Percentiles rank a stretch among this genome's conserved stretches.
Evolutionary conservation across 2,888 invertebrate species (phyloP).

Genomic region (Drosophila neutralis): DNA sequence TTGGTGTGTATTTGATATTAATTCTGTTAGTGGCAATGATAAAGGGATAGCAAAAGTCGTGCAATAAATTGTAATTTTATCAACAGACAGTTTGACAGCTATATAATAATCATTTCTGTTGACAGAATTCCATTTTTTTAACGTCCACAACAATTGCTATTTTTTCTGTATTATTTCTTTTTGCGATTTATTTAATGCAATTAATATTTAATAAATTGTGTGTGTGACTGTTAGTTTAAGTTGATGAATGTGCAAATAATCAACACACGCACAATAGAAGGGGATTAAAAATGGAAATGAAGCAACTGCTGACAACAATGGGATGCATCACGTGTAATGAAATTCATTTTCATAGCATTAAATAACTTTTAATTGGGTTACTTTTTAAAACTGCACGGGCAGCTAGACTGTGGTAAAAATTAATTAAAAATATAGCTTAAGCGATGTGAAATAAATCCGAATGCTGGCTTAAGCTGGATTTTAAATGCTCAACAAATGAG

Average conservation of each 20-base stretch:
- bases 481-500: slow-evolving; percentile 16
- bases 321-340: background rate
- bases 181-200: slow-evolving; percentile 33
- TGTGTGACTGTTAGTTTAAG: slow-evolving; percentile 37
- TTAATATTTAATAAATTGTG: slow-evolving; percentile 61
- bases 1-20: slow-evolving; percentile 2
- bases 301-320: background rate
- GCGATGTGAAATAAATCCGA: background rate
- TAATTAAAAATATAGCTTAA: slow-evolving; percentile 32
- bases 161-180: slow-evolving; percentile 1
- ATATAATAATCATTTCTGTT: slow-evolving; percentile 27
- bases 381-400: background rate
- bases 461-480: background rate
- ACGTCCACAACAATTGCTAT: slow-evolving; percentile 5
- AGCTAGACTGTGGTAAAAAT: slow-evolving; percentile 3
- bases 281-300: slow-evolving; percentile 8
- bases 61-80: slow-evolving; percentile 25
- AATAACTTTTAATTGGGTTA: slow-evolving; percentile 14
- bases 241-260: slow-evolving; percentile 59
- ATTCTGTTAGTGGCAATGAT: slow-evolving; percentile 5
- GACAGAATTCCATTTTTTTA: slow-evolving; percentile 36
- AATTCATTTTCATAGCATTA: slow-evolving; percentile 1
- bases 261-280: slow-evolving; percentile 38
- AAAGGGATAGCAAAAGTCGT: slow-evolving; percentile 6
- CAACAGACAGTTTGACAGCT: slow-evolving; percentile 3